These are phyloP conservation scores for Tachuris rubrigastra DNA, from an alignment of 2,113 vertebrate genomes.

Conservation along the genomic window DNA sequence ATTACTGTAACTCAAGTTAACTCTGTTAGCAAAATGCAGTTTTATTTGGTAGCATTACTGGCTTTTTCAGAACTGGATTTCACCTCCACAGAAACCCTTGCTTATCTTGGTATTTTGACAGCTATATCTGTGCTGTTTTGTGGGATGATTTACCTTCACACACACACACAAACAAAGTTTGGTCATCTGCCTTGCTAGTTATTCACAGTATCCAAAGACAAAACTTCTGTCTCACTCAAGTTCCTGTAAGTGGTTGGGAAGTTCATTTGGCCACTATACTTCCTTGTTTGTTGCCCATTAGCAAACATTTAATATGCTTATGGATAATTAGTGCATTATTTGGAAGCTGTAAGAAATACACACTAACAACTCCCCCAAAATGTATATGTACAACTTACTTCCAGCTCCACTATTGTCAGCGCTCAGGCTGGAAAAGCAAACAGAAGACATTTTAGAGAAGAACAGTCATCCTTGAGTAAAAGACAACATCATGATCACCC, in stretches of 20 bases:
- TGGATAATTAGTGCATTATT: not conserved
- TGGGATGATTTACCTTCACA: not conserved
- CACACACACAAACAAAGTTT: not conserved
- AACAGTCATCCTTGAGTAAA: not conserved
- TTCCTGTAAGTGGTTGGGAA: not conserved
- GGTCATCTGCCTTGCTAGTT: not conserved
- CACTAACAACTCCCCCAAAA: not conserved
- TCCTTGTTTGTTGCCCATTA: not conserved
- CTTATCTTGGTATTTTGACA: not conserved
- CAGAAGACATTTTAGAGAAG: not conserved
- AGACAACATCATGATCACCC: not conserved
- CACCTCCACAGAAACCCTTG: not conserved
- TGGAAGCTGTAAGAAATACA: not conserved
- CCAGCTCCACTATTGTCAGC: constrained; percentile 54
- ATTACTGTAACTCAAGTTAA: not conserved
- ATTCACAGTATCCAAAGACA: not conserved
- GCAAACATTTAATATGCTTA: not conserved
- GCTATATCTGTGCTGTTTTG: not conserved
- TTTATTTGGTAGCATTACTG: not conserved
- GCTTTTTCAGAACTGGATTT: not conserved
- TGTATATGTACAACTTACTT: constrained; percentile 71
- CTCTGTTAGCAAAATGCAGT: not conserved
- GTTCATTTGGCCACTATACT: not conserved
- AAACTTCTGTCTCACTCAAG: not conserved
- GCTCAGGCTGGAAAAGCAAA: constrained; percentile 60